These are phyloP conservation scores for Passer montanus DNA, from an alignment of 2,113 vertebrate species.

Conservation along the genomic window DNA sequence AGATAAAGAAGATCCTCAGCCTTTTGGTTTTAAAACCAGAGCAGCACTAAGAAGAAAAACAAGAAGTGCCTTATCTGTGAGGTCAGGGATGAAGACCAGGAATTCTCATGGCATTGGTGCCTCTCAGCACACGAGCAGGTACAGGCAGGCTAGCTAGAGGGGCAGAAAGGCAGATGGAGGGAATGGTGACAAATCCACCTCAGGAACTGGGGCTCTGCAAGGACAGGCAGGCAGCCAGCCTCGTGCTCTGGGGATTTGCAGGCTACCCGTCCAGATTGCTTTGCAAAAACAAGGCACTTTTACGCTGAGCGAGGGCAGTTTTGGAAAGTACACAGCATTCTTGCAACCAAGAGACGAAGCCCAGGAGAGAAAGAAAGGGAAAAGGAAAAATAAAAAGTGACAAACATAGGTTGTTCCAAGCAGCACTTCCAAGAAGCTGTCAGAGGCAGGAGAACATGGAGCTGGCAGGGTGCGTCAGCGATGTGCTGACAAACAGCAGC, in stretches of 20 bases:
- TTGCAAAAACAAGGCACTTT: neutral
- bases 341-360: conserved; percentile 15
- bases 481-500: neutral
- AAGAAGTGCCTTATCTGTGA: neutral
- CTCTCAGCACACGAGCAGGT: neutral
- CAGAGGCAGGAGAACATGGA: neutral
- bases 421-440: neutral
- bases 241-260: neutral
- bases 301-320: neutral
- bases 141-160: neutral
- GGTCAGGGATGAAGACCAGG: neutral
- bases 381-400: neutral
- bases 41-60: neutral
- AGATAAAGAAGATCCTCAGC: neutral
- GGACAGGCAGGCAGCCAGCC: conserved; percentile 21
- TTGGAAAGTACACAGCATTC: conserved; percentile 22
- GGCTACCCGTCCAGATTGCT: neutral
- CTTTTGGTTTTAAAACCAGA: neutral
- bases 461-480: fast-evolving
- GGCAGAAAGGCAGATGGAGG: neutral
- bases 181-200: neutral
- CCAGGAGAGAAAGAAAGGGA: neutral
- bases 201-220: neutral
- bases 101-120: fast-evolving
- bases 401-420: neutral